Evolutionary conservation across 2,797 vertebrate species (phyloP), one percentile per base, ranked within the genome.

Genomic region (Catostomus latipinnis): DNA sequence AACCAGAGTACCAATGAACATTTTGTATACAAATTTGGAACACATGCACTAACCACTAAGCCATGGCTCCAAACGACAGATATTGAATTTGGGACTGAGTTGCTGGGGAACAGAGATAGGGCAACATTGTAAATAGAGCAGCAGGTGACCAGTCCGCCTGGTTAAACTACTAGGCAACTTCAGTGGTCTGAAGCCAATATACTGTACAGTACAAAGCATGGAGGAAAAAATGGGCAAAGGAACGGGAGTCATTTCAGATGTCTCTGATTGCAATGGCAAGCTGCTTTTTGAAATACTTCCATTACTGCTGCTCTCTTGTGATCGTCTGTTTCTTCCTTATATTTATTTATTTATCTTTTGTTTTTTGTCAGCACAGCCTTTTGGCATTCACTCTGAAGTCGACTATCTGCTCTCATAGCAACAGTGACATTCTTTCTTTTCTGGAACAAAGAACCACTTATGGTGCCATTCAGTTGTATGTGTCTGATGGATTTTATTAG

Each of bases 141-240:
- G 89, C 86, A 87, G 85, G 87, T 80, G 62, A 84, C 76, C 82
- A 75, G 84, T 89, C 86, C 88, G 83, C 77, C 81, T 81, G 46
- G 76, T 73, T 82, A 81, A 85, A 83, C 76, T 56, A 80, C 6
- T 56, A 9, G 22, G 66, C 48, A 53, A 34, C 65, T 74, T n/a
- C 9, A 73, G 67, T 9, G 83, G 61, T 46, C 50, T 45, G 22
- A 8, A 16, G 83, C 53, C 86, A 81, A 81, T 75, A 82, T 82
- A 85, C 69, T 82, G 76, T 83, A 85, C 69, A 82, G 76, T 83
- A 79, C 52, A 87, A 60, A 56, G 67, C 50, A 61, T 81, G 54
- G 45, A 76, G n/a, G 22, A 53, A 52, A 22, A 78, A 70, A 57
- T 80, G 79, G 83, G 76, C 84, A 34, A 34, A 34, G 34, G 34